Evolutionary conservation across 2,113 vertebrate genomes (phyloP), one percentile per base, ranked within the genome.

Genomic region (Terrapene triunguis): DNA sequence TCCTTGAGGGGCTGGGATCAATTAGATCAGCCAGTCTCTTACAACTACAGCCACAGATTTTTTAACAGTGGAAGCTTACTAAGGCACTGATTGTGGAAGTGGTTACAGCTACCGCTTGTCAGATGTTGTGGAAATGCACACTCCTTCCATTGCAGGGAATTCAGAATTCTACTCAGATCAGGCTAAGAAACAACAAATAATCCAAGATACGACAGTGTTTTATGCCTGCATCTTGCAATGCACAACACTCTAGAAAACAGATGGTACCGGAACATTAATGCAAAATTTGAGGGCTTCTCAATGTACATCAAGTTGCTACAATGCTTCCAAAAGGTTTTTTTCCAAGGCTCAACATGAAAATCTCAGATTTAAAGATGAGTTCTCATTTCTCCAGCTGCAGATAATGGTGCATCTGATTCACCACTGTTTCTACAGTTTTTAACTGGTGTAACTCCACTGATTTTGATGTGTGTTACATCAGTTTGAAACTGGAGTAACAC

Each of bases 11-110:
- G 21, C 5, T 59, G 78, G 78, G 76, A 96, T 94, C 94, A 92
- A 80, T 95, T 93, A 93, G 80, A 91, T 92, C 79, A 96, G 85
- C 72, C 82, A 95, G 69, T 86, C 84, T 85, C 86, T 94, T 42
- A 72, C 2, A 89, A 82, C 25, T 51, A n/a, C 8, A 25, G 32
- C 24, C 8, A 4, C 35, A 32, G 19, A 5, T 4, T 79, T 89
- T 76, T 80, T 14, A 21, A 42, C 54, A 32, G 11, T 38, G 85
- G n/a, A 84, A 17, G 24, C 22, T 84, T 76, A 72, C 17, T 80
- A n/a, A 57, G 10, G 54, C 86, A 84, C 51, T 82, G 38, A 35
- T 24, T 47, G 22, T 86, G 24, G n/a, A 80, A 44, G 25, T 95
- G 55, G 32, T 51, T 74, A 32, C 1, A 82, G 29, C 50, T 89